These are phyloP conservation scores for Itoplectis maculator DNA, from an alignment of 2,888 invertebrate species.

Conservation along the genomic window DNA sequence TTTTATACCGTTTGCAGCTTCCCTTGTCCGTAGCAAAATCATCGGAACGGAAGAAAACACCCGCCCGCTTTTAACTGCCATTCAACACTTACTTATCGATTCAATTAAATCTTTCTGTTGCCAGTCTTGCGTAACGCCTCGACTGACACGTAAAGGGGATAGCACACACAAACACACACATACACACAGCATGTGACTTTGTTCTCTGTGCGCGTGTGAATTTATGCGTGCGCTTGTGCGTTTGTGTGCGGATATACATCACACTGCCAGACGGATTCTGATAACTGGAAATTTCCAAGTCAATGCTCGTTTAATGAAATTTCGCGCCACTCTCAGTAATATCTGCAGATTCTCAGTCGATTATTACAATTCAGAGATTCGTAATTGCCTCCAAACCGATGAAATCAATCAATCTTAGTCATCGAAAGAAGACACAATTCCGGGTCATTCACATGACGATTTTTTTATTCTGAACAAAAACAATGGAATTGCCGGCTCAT, in stretches of 20 bases:
- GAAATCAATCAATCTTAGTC: not conserved
- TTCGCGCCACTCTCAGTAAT: not conserved
- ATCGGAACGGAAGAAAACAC: not conserved
- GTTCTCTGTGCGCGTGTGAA: not conserved
- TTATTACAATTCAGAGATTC: not conserved
- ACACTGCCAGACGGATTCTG: constrained; percentile 36
- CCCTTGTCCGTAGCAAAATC: not conserved
- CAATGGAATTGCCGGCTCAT: constrained; percentile 23
- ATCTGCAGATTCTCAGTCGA: constrained; percentile 1
- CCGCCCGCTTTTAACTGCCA: constrained; percentile 17
- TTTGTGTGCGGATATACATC: constrained; percentile 10
- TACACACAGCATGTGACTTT: constrained; percentile 42
- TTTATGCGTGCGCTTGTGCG: constrained; percentile 10
- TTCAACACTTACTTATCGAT: constrained; percentile 38
- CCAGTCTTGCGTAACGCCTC: constrained; percentile 49
- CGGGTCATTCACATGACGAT: not conserved
- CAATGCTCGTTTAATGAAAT: constrained; percentile 60
- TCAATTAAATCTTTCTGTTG: constrained; percentile 40
- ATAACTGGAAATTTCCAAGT: constrained; percentile 65
- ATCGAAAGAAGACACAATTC: not conserved
- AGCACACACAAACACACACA: constrained; percentile 8
- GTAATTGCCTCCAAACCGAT: not conserved
- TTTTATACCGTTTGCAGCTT: not conserved
- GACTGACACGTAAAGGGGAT: constrained; percentile 45
- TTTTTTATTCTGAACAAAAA: not conserved